A percentile compares a stretch with the other conserved stretches of the same genome.
These are phyloP conservation scores for Cettia cetti DNA, from an alignment of 2,113 vertebrate species.

Conservation along the genomic window DNA sequence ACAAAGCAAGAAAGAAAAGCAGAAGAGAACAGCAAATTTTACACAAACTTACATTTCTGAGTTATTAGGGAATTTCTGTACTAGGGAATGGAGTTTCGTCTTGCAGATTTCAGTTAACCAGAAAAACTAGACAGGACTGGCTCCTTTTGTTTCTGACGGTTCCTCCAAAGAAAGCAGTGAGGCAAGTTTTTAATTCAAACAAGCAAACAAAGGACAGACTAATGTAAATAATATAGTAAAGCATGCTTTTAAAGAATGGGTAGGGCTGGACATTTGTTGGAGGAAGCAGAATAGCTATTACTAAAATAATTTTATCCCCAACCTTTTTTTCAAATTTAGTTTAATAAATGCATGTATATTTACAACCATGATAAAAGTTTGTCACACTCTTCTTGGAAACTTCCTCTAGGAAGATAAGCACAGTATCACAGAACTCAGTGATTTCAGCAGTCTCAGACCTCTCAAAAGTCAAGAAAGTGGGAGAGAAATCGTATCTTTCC, in stretches of 20 bases:
- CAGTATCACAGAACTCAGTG: not conserved
- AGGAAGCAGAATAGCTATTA: not conserved
- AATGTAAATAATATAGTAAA: constrained; percentile 31
- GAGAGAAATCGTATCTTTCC: not conserved
- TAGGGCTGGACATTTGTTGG: not conserved
- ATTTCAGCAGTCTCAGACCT: not conserved
- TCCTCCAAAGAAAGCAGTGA: not conserved
- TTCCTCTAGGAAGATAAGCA: not conserved
- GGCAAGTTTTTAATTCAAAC: constrained; percentile 21
- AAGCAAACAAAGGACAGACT: not conserved
- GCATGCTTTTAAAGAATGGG: not conserved
- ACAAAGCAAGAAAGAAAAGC: not conserved
- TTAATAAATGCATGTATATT: not conserved
- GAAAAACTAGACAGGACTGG: not conserved
- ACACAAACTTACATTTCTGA: not conserved
- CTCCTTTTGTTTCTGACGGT: not conserved
- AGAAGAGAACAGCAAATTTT: not conserved
- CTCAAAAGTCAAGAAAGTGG: not conserved
- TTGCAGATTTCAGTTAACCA: not conserved
- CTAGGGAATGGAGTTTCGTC: not conserved
- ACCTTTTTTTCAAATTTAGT: not conserved
- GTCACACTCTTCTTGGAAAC: not conserved
- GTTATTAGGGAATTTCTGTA: not conserved
- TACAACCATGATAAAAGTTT: not conserved
- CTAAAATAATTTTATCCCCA: not conserved